A percentile compares a stretch with the other conserved stretches of the same genome.
Evolutionary conservation across 2,113 vertebrate genomes (phyloP).

Genomic region (Alaudala cheleensis): DNA sequence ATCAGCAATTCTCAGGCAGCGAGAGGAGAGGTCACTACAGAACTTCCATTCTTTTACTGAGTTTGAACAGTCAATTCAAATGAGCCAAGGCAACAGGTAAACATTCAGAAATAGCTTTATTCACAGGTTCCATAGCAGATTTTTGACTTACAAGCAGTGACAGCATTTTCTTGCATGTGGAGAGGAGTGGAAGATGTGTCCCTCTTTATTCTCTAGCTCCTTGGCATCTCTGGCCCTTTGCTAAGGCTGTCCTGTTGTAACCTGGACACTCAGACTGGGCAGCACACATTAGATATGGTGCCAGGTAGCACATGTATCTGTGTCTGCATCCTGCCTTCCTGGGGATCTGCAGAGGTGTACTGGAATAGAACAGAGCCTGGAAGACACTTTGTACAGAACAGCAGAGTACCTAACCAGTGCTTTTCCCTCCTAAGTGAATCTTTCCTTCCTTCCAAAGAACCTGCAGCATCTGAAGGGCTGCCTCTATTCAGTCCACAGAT

Average conservation of each 20-base stretch:
- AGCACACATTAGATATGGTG: neutral
- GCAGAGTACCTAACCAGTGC: neutral
- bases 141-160: neutral
- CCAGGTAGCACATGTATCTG: no score
- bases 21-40: neutral
- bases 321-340: neutral
- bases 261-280: neutral
- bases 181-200: rapidly evolving
- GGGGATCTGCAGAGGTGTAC: neutral
- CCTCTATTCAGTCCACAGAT: neutral
- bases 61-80: neutral
- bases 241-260: neutral
- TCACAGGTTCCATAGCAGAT: neutral
- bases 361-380: neutral
- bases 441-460: neutral
- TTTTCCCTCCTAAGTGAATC: neutral
- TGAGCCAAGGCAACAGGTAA: neutral
- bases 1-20: neutral
- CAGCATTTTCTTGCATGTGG: neutral
- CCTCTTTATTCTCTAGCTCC: neutral
- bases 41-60: neutral
- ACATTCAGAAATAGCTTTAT: neutral
- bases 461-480: neutral
- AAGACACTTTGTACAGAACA: neutral
- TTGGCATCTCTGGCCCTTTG: neutral